A percentile compares a stretch with the other conserved stretches of the same genome.
These are phyloP conservation scores for Bradynema listronoti DNA, from an alignment of 1,140 invertebrate genomes.

Conservation along the genomic window DNA sequence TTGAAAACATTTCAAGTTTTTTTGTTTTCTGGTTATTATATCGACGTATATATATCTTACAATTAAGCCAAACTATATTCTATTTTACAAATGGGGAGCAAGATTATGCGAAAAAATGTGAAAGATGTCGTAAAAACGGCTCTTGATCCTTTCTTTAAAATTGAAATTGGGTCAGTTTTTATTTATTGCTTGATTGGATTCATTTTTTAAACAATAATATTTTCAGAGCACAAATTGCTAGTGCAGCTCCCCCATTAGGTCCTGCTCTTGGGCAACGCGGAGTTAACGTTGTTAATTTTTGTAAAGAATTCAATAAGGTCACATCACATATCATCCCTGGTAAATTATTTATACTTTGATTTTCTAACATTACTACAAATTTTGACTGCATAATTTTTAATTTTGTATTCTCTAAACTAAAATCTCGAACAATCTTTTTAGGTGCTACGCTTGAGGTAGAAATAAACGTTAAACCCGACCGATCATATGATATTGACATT, in stretches of 20 bases:
- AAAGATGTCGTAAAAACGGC: background rate
- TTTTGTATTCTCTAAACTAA: constrained; percentile 2
- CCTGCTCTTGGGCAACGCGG: constrained; percentile 66
- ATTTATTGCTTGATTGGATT: background rate
- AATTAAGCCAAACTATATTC: too few relatives aligned
- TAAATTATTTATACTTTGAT: constrained; percentile 1
- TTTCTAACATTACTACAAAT: background rate
- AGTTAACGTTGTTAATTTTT: constrained; percentile 89
- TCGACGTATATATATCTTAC: too few relatives aligned
- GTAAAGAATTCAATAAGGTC: constrained; percentile 93
- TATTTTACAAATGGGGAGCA: too few relatives aligned
- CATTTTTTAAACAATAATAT: background rate
- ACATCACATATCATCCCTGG: constrained; percentile 87
- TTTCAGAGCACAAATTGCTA: constrained; percentile 56
- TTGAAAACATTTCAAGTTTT: too few relatives aligned
- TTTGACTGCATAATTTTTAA: too few relatives aligned
- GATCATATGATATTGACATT: constrained; percentile 75
- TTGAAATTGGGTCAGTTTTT: background rate
- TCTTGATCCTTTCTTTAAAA: constrained; percentile 11
- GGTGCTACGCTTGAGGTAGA: constrained; percentile 47
- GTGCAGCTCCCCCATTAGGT: constrained; percentile 54
- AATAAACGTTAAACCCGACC: constrained; percentile 65
- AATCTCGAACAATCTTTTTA: constrained; percentile 15
- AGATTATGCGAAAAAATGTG: too few relatives aligned
- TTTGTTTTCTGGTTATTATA: too few relatives aligned